Evolutionary conservation across 1,140 invertebrate species (phyloP), one percentile per base, ranked within the genome.

Genomic region (Geopemphigus sp.): DNA sequence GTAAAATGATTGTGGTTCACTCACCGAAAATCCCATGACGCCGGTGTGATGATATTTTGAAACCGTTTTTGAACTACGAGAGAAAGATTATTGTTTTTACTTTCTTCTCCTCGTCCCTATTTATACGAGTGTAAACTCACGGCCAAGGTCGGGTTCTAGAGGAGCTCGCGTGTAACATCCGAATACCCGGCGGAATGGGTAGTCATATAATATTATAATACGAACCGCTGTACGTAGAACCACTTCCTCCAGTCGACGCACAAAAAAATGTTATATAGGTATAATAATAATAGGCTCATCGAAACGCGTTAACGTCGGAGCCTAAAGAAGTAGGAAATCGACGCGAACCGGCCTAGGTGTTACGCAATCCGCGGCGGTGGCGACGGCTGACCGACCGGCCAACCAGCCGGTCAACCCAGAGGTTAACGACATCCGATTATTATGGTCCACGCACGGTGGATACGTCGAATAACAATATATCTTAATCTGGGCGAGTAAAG

Each of bases 11-110:
- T 12, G 50, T 26, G 32, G 32, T 24, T 39, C 47, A 76, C 73
- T 76, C 2, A 76, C 73, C n/a, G 59, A 26, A 47, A 76, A 11
- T 19, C 14, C n/a, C 57, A 54, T 47, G 5, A n/a, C 29, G 15
- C 19, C 47, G 1, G 32, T 50, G 5, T 32, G 24, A 8, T 45
- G 19, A 4, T 45, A 24, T 76, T 59, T 74, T 57, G 6, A 45
- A 66, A 66, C 39, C 32, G 39, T 45, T 66, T 45, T 66, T 1
- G 32, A 47, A 22, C 64, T 66, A 45, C 10, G 29, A 45, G 73
- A 76, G 73, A 76, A 26, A 76, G 74, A 78, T 78, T 78, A 78
- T 78, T 78, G 57, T 53, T 78, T 63, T 78, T 54, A 63, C 74
- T 78, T 78, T 78, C 39, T 78, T 78, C 57, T 19, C 2, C n/a